These are phyloP conservation scores for Danio aesculapii DNA, from an alignment of 2,797 vertebrate species.

Conservation along the genomic window DNA sequence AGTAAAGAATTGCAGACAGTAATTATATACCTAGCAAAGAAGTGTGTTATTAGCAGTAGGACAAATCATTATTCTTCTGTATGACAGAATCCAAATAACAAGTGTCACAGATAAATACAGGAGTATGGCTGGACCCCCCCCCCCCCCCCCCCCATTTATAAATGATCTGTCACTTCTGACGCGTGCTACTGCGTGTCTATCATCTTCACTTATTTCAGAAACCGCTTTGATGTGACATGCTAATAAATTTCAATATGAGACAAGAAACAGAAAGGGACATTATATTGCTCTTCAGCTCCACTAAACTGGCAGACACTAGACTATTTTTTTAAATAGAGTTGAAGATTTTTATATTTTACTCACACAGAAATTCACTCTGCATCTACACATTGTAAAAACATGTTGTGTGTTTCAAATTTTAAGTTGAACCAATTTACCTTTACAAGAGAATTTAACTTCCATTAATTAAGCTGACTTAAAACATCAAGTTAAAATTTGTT, in stretches of 20 bases:
- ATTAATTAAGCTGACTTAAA: no score
- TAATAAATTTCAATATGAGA: background rate
- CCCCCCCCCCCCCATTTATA: no score
- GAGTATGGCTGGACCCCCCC: background rate
- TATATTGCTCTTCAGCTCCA: background rate
- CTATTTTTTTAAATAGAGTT: background rate
- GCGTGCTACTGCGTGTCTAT: background rate
- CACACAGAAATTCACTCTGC: background rate
- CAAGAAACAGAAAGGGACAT: background rate
- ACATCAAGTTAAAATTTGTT: no score
- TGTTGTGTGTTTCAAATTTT: no score
- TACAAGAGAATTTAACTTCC: no score
- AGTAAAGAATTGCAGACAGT: background rate
- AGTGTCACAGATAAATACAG: background rate
- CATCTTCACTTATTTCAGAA: background rate
- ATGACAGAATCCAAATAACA: background rate
- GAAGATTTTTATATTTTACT: background rate
- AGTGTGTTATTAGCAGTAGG: background rate
- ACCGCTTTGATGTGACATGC: background rate
- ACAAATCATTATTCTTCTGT: slow-evolving; percentile 12
- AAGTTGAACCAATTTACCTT: no score
- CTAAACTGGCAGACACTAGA: background rate
- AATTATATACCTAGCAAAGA: background rate
- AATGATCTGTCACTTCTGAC: background rate
- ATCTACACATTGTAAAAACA: background rate